These are phyloP conservation scores for Zaprionus gabonicus DNA, from an alignment of 1,140 invertebrate genomes.

Conservation along the genomic window DNA sequence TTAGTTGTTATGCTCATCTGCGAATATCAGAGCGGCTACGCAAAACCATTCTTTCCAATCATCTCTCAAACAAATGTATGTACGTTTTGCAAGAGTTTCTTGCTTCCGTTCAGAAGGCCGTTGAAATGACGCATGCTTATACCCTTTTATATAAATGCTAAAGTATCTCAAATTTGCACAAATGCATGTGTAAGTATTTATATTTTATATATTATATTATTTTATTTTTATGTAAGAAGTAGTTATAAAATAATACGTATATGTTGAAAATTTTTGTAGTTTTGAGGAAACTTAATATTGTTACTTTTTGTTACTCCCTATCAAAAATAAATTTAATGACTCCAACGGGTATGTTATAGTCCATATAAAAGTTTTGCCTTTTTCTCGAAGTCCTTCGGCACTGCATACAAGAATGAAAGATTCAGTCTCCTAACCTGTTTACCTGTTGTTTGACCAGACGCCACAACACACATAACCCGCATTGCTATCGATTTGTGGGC, in stretches of 20 bases:
- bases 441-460: slow-evolving; percentile 44
- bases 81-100: slow-evolving; percentile 50
- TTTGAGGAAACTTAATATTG: no score
- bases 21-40: slow-evolving; percentile 12
- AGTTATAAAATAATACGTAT: no score
- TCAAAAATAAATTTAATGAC: not conserved
- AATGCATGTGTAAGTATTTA: not conserved
- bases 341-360: slow-evolving; percentile 15
- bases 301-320: no score
- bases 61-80: slow-evolving; percentile 66
- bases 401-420: slow-evolving; percentile 29
- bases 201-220: no score
- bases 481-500: slow-evolving; percentile 37
- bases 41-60: slow-evolving; percentile 17
- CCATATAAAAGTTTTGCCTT: slow-evolving; percentile 14
- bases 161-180: not conserved
- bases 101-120: slow-evolving; percentile 45
- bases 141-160: not conserved
- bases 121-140: slow-evolving; percentile 65
- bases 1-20: slow-evolving; percentile 4
- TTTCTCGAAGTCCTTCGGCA: slow-evolving; percentile 10
- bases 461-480: slow-evolving; percentile 42
- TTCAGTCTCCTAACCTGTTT: slow-evolving; percentile 67
- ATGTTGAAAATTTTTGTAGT: no score
- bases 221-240: no score